Percentiles rank a stretch among this genome's conserved stretches.
These are phyloP conservation scores for Monarcha castaneiventris DNA, from an alignment of 2,113 vertebrate species.

Conservation along the genomic window DNA sequence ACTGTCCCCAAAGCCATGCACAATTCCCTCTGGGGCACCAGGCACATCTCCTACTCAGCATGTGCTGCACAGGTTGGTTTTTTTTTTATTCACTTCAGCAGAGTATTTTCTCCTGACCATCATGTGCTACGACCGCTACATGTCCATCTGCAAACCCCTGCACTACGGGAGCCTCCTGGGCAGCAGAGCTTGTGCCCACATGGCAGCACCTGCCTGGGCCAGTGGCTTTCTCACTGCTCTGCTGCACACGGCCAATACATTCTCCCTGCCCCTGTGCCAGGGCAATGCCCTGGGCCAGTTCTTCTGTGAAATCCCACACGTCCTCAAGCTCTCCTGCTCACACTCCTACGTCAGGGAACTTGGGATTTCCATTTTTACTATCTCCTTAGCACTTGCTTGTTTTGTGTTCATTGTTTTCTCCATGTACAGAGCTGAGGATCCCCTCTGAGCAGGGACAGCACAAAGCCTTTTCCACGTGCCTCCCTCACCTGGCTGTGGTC, in stretches of 20 bases:
- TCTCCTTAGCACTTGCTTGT: not conserved
- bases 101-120: rapidly evolving
- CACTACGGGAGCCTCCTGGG: too few species aligned
- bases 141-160: too few species aligned
- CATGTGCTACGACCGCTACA: too few species aligned
- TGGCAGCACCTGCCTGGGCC: not conserved
- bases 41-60: too few species aligned
- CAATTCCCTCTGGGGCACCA: too few species aligned
- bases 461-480: too few species aligned
- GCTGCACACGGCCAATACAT: not conserved
- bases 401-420: not conserved
- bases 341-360: not conserved
- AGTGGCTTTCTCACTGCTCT: not conserved
- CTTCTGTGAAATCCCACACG: not conserved
- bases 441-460: not conserved
- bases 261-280: not conserved
- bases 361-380: too few species aligned
- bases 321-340: not conserved
- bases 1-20: too few species aligned
- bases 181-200: not conserved
- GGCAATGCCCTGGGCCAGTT: not conserved
- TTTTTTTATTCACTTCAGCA: too few species aligned
- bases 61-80: too few species aligned
- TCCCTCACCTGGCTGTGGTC: too few species aligned
- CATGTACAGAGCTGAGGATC: not conserved